phyloP scores from a whole-genome alignment of 2,113 vertebrate genomes.

The Xenopus laevis region DNA sequence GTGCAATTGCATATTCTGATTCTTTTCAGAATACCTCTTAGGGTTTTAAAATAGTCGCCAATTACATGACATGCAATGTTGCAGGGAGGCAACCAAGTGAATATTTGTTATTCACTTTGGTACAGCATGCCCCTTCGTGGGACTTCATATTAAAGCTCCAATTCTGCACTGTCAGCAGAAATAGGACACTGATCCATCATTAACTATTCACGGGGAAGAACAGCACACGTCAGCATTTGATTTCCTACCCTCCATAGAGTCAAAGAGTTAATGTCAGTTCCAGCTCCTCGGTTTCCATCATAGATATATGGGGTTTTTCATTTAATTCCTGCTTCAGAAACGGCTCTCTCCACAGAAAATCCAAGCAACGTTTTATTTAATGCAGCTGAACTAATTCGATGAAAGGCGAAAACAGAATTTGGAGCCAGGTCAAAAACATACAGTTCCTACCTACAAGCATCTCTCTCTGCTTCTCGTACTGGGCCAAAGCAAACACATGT shows the following conservation, averaged over 20 bases:
- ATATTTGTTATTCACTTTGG: no score
- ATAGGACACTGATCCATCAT: no score
- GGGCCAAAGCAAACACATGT: slow-evolving; percentile 66
- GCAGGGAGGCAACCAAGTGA: no score
- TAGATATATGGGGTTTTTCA: slow-evolving; percentile 8
- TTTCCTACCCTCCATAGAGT: no score
- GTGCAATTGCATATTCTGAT: no score
- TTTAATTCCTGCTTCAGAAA: not conserved
- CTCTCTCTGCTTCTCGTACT: slow-evolving; percentile 49
- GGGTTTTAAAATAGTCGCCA: no score
- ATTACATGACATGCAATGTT: no score
- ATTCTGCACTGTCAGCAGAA: no score
- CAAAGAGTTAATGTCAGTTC: not conserved
- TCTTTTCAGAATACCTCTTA: no score
- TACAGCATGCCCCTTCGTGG: no score
- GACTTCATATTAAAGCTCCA: no score
- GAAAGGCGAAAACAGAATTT: slow-evolving; percentile 65
- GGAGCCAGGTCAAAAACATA: slow-evolving; percentile 65
- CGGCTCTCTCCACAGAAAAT: not conserved
- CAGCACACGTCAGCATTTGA: not conserved
- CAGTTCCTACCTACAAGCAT: slow-evolving; percentile 67
- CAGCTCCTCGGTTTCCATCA: no score
- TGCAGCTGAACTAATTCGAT: slow-evolving; percentile 68
- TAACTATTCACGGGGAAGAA: not conserved
- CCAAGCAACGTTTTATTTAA: slow-evolving; percentile 28